Evolutionary conservation across 1,140 invertebrate species (phyloP).

Genomic region (Theocolax elegans): DNA sequence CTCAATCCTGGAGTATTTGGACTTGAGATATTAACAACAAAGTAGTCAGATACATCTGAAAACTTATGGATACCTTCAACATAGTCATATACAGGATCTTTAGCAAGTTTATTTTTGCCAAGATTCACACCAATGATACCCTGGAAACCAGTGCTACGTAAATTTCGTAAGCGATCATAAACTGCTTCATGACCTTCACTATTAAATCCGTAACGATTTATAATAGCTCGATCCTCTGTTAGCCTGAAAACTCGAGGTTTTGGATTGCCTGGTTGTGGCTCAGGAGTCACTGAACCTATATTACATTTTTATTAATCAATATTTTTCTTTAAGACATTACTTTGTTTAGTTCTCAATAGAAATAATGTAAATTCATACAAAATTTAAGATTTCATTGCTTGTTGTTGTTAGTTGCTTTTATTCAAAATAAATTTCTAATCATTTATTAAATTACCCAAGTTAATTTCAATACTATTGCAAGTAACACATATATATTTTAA

Average conservation of each 20-base stretch:
- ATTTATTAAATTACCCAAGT: background rate
- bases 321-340: no score
- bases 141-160: conserved; percentile 69
- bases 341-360: background rate
- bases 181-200: conserved; percentile 89
- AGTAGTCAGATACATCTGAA: conserved; percentile 82
- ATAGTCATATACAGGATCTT: conserved; percentile 84
- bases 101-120: conserved; percentile 92
- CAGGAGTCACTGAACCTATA: conserved; percentile 85
- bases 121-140: conserved; percentile 90
- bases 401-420: no score
- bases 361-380: background rate
- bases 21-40: conserved; percentile 87
- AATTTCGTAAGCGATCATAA: conserved; percentile 71
- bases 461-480: background rate
- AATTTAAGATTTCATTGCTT: no score
- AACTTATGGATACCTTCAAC: conserved; percentile 81
- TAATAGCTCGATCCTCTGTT: conserved; percentile 85
- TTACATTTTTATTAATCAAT: no score
- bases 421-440: no score
- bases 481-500: background rate
- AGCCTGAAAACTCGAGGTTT: conserved; percentile 93
- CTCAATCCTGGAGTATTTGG: conserved; percentile 96
- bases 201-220: conserved; percentile 98
- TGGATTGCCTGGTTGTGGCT: conserved; percentile 91